These are phyloP conservation scores for Trachelus iudaicus DNA, from an alignment of 2,888 invertebrate genomes.

Conservation along the genomic window DNA sequence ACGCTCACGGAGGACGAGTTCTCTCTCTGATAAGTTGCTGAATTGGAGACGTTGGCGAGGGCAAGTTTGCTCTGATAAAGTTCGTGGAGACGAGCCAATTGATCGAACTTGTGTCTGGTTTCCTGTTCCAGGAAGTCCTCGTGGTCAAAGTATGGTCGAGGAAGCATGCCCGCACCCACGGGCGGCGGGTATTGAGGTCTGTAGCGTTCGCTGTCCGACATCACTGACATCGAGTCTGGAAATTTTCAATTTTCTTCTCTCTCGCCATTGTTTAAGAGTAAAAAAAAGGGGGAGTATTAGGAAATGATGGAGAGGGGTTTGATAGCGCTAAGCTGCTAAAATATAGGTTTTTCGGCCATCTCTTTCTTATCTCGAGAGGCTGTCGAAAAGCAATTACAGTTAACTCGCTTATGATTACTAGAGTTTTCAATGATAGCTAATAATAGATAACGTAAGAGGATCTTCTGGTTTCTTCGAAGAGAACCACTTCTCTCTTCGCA, in stretches of 20 bases:
- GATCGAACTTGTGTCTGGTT: conserved; percentile 76
- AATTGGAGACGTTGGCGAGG: conserved; percentile 77
- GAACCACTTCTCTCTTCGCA: background rate
- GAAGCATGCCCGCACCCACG: conserved; percentile 54
- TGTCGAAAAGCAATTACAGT: background rate
- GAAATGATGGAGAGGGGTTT: background rate
- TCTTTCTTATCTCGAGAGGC: background rate
- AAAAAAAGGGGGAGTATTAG: background rate
- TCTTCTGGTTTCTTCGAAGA: background rate
- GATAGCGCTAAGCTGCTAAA: background rate
- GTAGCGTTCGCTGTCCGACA: conserved; percentile 62
- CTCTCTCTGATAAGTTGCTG: conserved; percentile 71
- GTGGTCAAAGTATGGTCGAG: conserved; percentile 62
- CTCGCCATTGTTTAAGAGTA: background rate
- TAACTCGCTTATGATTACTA: background rate
- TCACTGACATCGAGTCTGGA: conserved; percentile 67
- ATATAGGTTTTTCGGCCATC: background rate
- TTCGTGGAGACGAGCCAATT: conserved; percentile 83
- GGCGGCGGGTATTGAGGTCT: conserved; percentile 58
- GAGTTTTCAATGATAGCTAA: background rate
- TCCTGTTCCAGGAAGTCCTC: conserved; percentile 68
- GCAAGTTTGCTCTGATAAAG: conserved; percentile 83
- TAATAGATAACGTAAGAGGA: background rate
- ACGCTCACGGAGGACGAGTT: conserved; percentile 57
- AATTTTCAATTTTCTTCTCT: conserved; percentile 19